phyloP scores from a whole-genome alignment of 2,888 invertebrate genomes.

The Eueremaeus valkanovi region DNA sequence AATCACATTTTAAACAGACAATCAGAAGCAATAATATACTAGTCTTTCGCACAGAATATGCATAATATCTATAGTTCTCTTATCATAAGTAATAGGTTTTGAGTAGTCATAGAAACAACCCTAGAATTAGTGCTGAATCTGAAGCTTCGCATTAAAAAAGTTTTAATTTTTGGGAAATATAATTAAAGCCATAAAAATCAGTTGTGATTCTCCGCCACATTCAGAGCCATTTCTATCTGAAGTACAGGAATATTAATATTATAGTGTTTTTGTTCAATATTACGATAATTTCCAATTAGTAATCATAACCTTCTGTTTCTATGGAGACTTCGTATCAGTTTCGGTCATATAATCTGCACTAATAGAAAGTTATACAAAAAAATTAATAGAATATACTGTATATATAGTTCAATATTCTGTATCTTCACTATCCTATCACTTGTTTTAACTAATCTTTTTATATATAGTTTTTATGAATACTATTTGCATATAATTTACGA shows the following conservation, averaged over 20 bases:
- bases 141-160: background rate
- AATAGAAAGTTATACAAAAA: background rate
- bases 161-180: background rate
- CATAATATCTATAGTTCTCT: too few species aligned
- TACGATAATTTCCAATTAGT: conserved; percentile 11
- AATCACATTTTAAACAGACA: too few species aligned
- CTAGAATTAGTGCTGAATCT: background rate
- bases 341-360: background rate
- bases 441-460: background rate
- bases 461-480: background rate
- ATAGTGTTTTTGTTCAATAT: background rate
- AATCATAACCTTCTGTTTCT: conserved; percentile 8
- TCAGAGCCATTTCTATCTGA: background rate
- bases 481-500: too few species aligned
- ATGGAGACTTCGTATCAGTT: background rate
- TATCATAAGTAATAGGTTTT: too few species aligned
- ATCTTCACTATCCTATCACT: too few species aligned
- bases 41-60: background rate
- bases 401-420: too few species aligned
- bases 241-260: background rate
- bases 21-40: background rate
- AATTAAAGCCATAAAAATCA: background rate
- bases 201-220: background rate
- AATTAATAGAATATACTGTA: too few species aligned
- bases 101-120: conserved; percentile 10